A percentile compares a stretch with the other conserved stretches of the same genome.
Evolutionary conservation across 2,888 invertebrate species (phyloP).

Genomic region (Ferdinandea cuprea): DNA sequence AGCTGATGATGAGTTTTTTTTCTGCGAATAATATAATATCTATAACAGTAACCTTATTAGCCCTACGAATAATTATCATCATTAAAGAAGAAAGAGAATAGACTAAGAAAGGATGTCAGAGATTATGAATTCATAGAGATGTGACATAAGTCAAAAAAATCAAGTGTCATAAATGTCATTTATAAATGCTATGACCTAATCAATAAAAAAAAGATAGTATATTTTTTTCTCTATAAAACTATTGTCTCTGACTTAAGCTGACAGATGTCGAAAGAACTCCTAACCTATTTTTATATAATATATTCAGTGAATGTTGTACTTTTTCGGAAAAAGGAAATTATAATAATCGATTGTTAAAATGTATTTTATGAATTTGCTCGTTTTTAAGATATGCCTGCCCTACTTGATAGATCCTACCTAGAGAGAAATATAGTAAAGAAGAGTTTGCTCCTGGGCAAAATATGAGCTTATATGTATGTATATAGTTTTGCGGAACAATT

Average conservation of each 20-base stretch:
- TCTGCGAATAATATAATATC: not conserved
- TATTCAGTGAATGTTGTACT: conserved; percentile 65
- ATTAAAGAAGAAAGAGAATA: not conserved
- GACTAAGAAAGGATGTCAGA: conserved; percentile 17
- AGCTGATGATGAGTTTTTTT: not conserved
- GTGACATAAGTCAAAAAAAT: not conserved
- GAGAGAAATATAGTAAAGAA: conserved; percentile 12
- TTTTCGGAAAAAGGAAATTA: conserved; percentile 53
- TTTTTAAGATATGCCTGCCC: conserved; percentile 62
- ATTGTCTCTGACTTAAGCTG: conserved; percentile 11
- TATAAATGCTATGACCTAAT: no score
- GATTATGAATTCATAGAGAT: conserved; percentile 5
- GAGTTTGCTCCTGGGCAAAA: conserved; percentile 15
- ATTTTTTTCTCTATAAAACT: not conserved
- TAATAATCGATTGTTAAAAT: conserved; percentile 43
- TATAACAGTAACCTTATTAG: conserved; percentile 16
- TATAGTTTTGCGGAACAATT: not conserved
- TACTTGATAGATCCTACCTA: conserved; percentile 43
- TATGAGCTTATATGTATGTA: no score
- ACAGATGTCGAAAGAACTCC: conserved; percentile 34
- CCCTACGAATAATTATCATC: conserved; percentile 9
- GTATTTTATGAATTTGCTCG: conserved; percentile 31
- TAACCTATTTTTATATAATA: conserved; percentile 34
- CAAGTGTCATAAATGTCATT: not conserved
- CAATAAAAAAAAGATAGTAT: not conserved